Percentiles rank a stretch among this genome's conserved stretches.
Evolutionary conservation across 1,140 invertebrate genomes (phyloP).

Genomic region (Halictus rubicundus): DNA sequence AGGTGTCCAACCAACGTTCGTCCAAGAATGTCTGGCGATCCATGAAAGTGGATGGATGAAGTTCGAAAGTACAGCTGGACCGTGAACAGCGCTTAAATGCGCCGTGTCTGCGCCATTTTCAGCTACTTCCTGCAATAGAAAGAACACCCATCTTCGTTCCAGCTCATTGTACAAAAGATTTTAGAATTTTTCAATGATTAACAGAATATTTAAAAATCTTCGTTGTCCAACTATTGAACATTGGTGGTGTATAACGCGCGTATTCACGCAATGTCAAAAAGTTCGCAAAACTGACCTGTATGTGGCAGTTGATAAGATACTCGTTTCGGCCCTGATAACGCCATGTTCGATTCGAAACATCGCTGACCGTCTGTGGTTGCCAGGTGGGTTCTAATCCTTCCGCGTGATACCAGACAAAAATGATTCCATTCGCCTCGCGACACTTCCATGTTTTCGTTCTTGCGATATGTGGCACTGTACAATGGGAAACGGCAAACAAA

Average conservation of each 20-base stretch:
- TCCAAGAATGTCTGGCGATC: conserved; percentile 72
- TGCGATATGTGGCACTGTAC: conserved; percentile 83
- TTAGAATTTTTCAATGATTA: background rate
- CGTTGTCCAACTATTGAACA: too few species aligned
- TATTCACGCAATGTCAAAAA: too few species aligned
- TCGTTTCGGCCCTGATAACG: conserved; percentile 88
- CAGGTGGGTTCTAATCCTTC: conserved; percentile 87
- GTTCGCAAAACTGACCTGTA: conserved; percentile 81
- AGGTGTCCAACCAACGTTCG: conserved; percentile 67
- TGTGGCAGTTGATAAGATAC: conserved; percentile 87
- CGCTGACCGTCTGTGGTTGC: conserved; percentile 82
- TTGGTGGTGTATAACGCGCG: too few species aligned
- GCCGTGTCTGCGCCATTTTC: conserved; percentile 94
- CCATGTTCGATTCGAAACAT: conserved; percentile 83
- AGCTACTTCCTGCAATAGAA: conserved; percentile 88
- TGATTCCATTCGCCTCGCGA: conserved; percentile 86
- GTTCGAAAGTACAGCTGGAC: conserved; percentile 82
- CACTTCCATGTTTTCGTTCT: conserved; percentile 85
- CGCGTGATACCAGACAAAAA: conserved; percentile 93
- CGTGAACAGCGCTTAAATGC: conserved; percentile 90
- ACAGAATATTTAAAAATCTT: too few species aligned
- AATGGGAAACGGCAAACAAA: conserved; percentile 16
- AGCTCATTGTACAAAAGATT: background rate
- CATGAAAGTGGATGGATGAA: conserved; percentile 71
- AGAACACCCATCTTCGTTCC: background rate